phyloP scores from a whole-genome alignment of 2,888 invertebrate genomes.

The Tolmerus cingulatus region DNA sequence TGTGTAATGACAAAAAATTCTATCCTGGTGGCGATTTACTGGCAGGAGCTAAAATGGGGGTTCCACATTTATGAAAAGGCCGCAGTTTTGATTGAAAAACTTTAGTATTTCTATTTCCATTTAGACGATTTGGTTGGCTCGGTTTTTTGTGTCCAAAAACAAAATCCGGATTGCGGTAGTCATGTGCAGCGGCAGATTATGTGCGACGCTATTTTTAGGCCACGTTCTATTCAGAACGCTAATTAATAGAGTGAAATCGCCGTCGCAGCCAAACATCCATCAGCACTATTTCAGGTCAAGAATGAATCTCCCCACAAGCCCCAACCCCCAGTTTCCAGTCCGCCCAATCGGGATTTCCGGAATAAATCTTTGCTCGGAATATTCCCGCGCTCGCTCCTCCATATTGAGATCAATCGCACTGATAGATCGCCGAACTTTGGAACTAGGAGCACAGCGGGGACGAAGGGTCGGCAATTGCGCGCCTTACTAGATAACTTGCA shows the following conservation, averaged over 20 bases:
- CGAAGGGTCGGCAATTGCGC: background rate
- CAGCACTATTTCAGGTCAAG: background rate
- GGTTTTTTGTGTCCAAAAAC: background rate
- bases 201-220: background rate
- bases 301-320: background rate
- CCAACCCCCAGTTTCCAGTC: background rate
- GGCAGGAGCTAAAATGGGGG: background rate
- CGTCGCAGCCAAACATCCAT: background rate
- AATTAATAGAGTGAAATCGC: background rate
- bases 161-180: background rate
- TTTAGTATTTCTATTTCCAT: background rate
- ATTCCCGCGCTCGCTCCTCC: background rate
- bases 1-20: background rate
- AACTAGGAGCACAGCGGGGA: background rate
- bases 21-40: background rate
- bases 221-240: too few species aligned
- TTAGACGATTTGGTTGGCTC: background rate
- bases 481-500: background rate
- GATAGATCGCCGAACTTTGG: background rate
- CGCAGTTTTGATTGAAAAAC: background rate
- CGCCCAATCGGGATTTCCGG: background rate
- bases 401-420: too few species aligned
- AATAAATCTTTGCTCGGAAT: background rate
- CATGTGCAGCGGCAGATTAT: background rate
- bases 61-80: background rate